phyloP scores from a whole-genome alignment of 2,888 invertebrate species.

The Lepetodrilus schrolli region DNA sequence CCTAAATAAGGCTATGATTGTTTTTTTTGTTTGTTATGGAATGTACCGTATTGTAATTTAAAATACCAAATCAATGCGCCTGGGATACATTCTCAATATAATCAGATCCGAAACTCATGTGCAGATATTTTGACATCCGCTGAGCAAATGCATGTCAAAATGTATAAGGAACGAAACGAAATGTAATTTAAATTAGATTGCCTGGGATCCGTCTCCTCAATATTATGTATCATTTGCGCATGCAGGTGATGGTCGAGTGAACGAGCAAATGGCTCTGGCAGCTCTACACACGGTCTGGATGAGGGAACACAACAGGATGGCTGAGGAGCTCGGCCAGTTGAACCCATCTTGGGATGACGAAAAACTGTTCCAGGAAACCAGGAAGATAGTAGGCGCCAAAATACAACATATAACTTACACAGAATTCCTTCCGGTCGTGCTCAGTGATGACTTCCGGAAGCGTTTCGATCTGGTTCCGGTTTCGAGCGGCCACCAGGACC shows the following conservation, averaged over 20 bases:
- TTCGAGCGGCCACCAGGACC: slow-evolving; percentile 84
- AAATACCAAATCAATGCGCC: no score
- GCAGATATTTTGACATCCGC: no score
- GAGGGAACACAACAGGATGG: slow-evolving; percentile 88
- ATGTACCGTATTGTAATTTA: no score
- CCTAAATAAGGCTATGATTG: no score
- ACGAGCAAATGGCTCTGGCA: slow-evolving; percentile 89
- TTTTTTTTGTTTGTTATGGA: no score
- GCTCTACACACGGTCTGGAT: slow-evolving; percentile 90
- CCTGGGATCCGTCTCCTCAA: no score
- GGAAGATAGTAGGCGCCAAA: slow-evolving; percentile 84
- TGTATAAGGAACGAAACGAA: no score
- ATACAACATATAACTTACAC: slow-evolving; percentile 78
- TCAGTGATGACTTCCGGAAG: slow-evolving; percentile 78
- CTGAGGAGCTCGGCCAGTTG: slow-evolving; percentile 78
- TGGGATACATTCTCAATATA: no score
- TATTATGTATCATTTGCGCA: no score
- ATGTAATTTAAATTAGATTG: no score
- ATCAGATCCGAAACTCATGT: no score
- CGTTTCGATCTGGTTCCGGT: slow-evolving; percentile 78
- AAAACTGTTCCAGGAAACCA: slow-evolving; percentile 70
- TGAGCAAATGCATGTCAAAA: no score
- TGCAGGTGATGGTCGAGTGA: slow-evolving; percentile 86
- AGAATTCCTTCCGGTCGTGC: slow-evolving; percentile 84
- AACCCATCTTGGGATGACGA: slow-evolving; percentile 91